Base-by-base conservation (phyloP, 2,888 invertebrate species). In the Criorhina ranunculi region DNA sequence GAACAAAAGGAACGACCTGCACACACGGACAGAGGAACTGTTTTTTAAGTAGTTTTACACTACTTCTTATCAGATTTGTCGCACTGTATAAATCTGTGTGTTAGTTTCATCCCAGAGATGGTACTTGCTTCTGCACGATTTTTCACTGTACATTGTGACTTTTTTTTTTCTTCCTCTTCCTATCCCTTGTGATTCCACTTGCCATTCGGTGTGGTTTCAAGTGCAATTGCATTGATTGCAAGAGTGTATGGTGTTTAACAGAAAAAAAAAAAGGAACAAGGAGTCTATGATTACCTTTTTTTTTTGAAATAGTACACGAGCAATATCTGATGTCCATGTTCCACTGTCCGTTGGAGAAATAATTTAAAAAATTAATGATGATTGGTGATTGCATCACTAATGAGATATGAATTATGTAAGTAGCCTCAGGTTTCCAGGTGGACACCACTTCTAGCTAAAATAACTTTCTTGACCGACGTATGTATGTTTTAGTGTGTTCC, bases 31-130 rank as follows among this genome's bases (percentile, higher is more conserved):
- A 55, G 60, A 53, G 24, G 73, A 73, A 73, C 66, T 51, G 77
- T 53, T 57, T 70, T 79, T 66, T 53, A 79, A 83, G 83, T 73
- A 83, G 83, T 83, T 79, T 83, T 70, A 79, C 79, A 83, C 83
- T 83, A 69, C 67, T 69, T 49, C 79, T 79, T 83, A 83, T 83
- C 83, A 83, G 83, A 83, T 83, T 79, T 83, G 83, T 83, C 69
- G 83, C 83, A 79, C 83, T 69, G 83, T 73, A 73, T 79, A 78
- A 83, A 72, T 78, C 75, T 69, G 69, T 55, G 33, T 73, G 33
- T 53, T 12, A 7, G 67, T 24, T 37, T 12, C 9, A 49, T 76
- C 3, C 15, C 12, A 11, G 19, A 11, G 60, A 72, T 66, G 60
- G 57, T 77, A 70, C 64, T 70, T 70, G 57, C 44, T 66, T 66